Evolutionary conservation across 2,797 vertebrate species (phyloP), one percentile per base, ranked within the genome.

Genomic region (Vultur gryphus): DNA sequence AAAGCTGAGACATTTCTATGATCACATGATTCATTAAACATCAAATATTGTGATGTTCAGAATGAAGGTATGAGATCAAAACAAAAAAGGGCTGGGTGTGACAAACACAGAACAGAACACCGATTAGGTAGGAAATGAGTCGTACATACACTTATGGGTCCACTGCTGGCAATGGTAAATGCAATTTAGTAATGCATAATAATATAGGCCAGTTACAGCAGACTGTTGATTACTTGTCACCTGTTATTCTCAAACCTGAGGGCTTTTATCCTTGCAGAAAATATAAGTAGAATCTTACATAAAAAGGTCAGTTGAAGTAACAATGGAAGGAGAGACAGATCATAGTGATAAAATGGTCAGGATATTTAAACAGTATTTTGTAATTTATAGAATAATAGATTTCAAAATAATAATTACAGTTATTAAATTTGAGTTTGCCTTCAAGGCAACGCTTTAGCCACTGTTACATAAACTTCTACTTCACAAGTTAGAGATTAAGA

Each of bases 341-440:
- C 41, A 61, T 6, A 75, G 48, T 23, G 46, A 78, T 44, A 44
- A 79, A 58, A 37, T 39, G 20, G 8, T 79, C 52, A 57, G 0
- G 2, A 84, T 59, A 90, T 90, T 62, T 79, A 93, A 79, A 70
- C 39, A 31, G 11, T 72, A 15, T 46, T 91, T 90, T 55, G 31
- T 48, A 16, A 54, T 65, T 65, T 81, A 65, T 0, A 72, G 52
- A 89, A 54, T 43, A 88, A 90, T 5, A 87, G 29, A 61, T 72
- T 79, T 82, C 70, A 59, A 87, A 93, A 80, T 73, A 93, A 44
- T 84, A 91, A 91, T 57, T 55, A 28, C 33, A 49, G 23, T 46
- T 88, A 86, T 57, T 81, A 84, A 59, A 75, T 41, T 20, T 21
- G 48, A 87, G 46, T 65, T 84, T 84, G 43, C 48, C 77, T 84